Base-by-base conservation (phyloP, 2,113 vertebrate species). In the Chinchilla lanigera region DNA sequence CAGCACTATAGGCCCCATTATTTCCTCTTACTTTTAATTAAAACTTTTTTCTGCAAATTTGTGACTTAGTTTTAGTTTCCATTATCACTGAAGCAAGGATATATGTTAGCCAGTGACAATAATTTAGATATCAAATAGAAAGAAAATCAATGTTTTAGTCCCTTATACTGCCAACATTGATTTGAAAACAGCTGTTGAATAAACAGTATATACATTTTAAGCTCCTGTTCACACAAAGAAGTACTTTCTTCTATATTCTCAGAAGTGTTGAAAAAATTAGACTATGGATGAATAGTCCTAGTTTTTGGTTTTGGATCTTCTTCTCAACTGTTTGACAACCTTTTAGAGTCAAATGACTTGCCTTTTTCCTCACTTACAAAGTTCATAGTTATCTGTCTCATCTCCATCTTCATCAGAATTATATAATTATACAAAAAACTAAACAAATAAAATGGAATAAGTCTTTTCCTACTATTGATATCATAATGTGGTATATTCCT, bases 141-240 rank as follows among this genome's bases (percentile, higher is more conserved):
- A 44, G 41, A 95, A 82, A 86, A 78, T 1, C 22, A 30, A 11
- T 16, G 12, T 8, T 86, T 67, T 52, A 38, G 6, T 26, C 28
- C 4, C 35, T 7, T 54, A 35, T 63, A 10, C 3, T 13, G 14
- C 28, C 11, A 60, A 6, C 19, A 24, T 24, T 69, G 20, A 20
- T 85, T 75, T 96, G 63, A 82, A 89, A 93, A 81, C 60, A 94
- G 26, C 71, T 94, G 28, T 56, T 92, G 13, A 85, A 47, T 89
- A 30, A 50, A 35, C 47, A 58, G 8, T 50, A 47, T 33, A 4
- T 24, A 38, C 9, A 92, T 38, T 80, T 81, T 77, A 28, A 85
- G 28, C n/a, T 56, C 38, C 9, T 86, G n/a, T 73, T 82, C 73
- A 54, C 41, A 35, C 26, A 87, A 10, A 65, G 38, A 65, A 86